phyloP scores from a whole-genome alignment of 2,888 invertebrate species.

The Caenorhabditis sinica region DNA sequence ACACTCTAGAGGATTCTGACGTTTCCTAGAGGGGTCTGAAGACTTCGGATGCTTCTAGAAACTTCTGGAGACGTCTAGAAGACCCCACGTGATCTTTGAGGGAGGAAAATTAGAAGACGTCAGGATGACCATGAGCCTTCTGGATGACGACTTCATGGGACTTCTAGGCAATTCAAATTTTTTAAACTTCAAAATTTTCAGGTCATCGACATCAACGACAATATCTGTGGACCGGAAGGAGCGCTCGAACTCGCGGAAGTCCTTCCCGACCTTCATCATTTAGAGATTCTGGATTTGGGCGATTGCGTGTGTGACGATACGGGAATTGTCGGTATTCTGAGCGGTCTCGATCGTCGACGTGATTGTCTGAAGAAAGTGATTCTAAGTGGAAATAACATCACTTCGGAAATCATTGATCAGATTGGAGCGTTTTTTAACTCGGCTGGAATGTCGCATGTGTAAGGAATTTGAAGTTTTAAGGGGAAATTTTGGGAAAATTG shows the following conservation, averaged over 20 bases:
- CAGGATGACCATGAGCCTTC: too few relatives aligned
- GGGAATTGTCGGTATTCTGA: conserved; percentile 87
- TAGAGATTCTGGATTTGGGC: conserved; percentile 86
- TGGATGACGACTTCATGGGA: too few relatives aligned
- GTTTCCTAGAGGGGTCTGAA: too few relatives aligned
- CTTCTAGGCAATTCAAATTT: too few relatives aligned
- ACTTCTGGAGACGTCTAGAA: too few relatives aligned
- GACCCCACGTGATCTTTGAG: too few relatives aligned
- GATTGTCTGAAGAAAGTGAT: conserved; percentile 47
- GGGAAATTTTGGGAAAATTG: background rate
- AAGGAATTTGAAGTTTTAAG: background rate
- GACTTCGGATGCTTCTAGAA: too few relatives aligned
- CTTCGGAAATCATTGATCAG: conserved; percentile 24
- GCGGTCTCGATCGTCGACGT: conserved; percentile 86
- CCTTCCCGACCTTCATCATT: conserved; percentile 72
- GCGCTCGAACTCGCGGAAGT: conserved; percentile 88
- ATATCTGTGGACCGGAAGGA: conserved; percentile 90
- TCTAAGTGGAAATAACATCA: conserved; percentile 59
- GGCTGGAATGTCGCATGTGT: conserved; percentile 42
- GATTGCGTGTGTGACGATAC: conserved; percentile 86
- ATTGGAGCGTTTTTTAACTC: conserved; percentile 43
- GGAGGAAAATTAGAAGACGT: too few relatives aligned
- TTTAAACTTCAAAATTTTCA: too few relatives aligned
- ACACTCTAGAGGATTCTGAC: too few relatives aligned
- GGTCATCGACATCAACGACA: conserved; percentile 93